phyloP scores from a whole-genome alignment of 2,888 invertebrate genomes.

The Cabera pusaria region DNA sequence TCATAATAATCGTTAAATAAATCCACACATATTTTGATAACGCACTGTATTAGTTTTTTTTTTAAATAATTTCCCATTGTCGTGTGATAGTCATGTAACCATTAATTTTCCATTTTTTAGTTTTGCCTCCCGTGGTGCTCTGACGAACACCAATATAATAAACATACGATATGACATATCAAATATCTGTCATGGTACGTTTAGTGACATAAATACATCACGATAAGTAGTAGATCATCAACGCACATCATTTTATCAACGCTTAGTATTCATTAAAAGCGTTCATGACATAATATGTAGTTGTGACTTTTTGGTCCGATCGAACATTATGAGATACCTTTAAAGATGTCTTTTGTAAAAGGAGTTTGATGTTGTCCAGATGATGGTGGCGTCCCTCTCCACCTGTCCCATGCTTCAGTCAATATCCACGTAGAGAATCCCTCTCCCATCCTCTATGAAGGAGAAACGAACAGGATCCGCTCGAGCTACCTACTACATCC shows the following conservation, averaged over 20 bases:
- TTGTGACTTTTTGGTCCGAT: no score
- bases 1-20: constrained; percentile 17
- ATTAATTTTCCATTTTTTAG: constrained; percentile 57
- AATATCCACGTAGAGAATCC: constrained; percentile 53
- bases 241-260: constrained; percentile 38
- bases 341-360: no score
- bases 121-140: constrained; percentile 75
- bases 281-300: constrained; percentile 35
- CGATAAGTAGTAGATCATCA: constrained; percentile 43
- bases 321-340: no score
- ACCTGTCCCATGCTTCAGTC: constrained; percentile 60
- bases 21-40: constrained; percentile 18
- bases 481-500: constrained; percentile 57
- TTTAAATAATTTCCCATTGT: no score
- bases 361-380: constrained; percentile 44
- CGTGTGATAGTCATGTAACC: constrained; percentile 6
- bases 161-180: constrained; percentile 37
- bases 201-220: constrained; percentile 45
- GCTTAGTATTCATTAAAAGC: constrained; percentile 43
- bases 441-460: constrained; percentile 25
- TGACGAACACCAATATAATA: constrained; percentile 54
- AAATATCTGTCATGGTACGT: constrained; percentile 42
- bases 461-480: constrained; percentile 26
- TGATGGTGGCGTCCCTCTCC: constrained; percentile 56
- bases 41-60: constrained; percentile 24